These are phyloP conservation scores for Thermophis baileyi DNA, from an alignment of 2,113 vertebrate genomes.

Conservation along the genomic window DNA sequence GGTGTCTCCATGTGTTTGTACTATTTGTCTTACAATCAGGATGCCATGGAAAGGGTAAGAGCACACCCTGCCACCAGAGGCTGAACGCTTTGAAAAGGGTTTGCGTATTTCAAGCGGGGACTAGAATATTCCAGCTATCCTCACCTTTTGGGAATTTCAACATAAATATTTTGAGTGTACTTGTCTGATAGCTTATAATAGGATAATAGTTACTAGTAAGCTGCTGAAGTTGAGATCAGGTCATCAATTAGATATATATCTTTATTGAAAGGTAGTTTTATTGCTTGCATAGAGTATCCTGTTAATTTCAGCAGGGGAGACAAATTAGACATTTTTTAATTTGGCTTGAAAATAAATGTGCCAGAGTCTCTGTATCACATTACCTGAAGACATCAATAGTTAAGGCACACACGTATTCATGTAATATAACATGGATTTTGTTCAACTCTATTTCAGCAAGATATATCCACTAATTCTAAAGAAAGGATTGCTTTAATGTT, in stretches of 20 bases:
- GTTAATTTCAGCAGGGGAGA: background rate
- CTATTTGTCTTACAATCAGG: constrained; percentile 98
- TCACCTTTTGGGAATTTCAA: background rate
- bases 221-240: background rate
- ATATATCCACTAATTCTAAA: background rate
- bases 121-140: background rate
- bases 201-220: background rate
- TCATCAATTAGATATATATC: background rate
- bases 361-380: background rate
- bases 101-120: fast-evolving
- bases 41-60: constrained; percentile 97
- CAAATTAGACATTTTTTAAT: background rate
- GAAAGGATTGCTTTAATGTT: background rate
- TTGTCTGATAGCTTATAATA: background rate
- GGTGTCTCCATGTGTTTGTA: constrained; percentile 98
- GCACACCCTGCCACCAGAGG: background rate
- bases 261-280: background rate
- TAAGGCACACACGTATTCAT: background rate
- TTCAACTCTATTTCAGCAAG: background rate
- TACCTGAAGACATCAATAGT: background rate
- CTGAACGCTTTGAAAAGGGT: background rate
- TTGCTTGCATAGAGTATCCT: background rate
- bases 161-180: background rate
- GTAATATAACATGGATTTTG: background rate
- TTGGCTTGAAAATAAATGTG: background rate